These are phyloP conservation scores for Cepaea hortensis DNA, from an alignment of 2,888 invertebrate genomes.

Conservation along the genomic window DNA sequence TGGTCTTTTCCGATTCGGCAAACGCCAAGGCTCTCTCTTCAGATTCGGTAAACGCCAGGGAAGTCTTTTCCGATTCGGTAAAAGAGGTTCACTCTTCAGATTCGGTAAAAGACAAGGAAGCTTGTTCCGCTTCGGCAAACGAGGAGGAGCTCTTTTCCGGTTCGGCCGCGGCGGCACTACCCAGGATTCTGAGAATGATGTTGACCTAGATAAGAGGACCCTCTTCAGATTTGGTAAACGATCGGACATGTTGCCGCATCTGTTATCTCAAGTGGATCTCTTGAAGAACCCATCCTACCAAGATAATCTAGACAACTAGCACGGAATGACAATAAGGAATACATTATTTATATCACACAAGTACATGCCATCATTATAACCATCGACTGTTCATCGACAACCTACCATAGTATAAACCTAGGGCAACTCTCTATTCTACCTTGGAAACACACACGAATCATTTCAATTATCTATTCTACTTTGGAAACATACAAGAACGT, in stretches of 20 bases:
- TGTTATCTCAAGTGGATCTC: too few species aligned
- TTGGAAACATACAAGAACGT: too few species aligned
- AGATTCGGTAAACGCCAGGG: constrained; percentile 56
- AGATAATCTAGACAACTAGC: too few species aligned
- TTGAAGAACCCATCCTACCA: too few species aligned
- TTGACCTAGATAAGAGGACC: not conserved
- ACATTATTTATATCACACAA: too few species aligned
- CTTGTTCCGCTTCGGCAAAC: constrained; percentile 60
- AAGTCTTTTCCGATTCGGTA: constrained; percentile 57
- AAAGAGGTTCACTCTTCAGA: constrained; percentile 58
- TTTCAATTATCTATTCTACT: too few species aligned
- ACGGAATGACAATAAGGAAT: too few species aligned
- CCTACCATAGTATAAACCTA: too few species aligned
- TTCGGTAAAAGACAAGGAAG: constrained; percentile 58
- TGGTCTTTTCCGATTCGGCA: constrained; percentile 60
- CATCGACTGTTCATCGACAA: too few species aligned
- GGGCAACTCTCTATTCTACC: too few species aligned
- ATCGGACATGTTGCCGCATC: constrained; percentile 23
- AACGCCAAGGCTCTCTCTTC: constrained; percentile 55
- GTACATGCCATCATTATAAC: too few species aligned
- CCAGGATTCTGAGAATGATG: not conserved
- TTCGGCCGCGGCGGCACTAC: constrained; percentile 53
- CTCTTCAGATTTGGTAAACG: constrained; percentile 58
- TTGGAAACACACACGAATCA: too few species aligned
- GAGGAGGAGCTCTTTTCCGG: constrained; percentile 54